phyloP scores from a whole-genome alignment of 2,888 invertebrate genomes.

The Kuschelorhynchus macadamiae region DNA sequence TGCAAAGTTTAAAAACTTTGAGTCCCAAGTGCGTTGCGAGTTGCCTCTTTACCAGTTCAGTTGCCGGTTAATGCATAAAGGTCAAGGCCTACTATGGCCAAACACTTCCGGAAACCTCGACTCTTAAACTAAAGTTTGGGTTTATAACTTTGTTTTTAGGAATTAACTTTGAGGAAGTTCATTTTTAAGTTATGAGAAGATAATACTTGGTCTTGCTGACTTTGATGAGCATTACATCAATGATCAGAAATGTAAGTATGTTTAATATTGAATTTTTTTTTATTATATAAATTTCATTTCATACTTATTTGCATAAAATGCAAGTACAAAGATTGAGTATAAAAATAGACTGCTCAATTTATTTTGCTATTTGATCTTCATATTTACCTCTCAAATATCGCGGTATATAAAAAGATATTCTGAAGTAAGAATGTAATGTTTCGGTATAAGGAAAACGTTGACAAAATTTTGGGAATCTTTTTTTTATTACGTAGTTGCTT shows the following conservation, averaged over 20 bases:
- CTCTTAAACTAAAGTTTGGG: conserved; percentile 30
- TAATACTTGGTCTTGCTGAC: not conserved
- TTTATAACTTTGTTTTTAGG: conserved; percentile 35
- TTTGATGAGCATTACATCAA: not conserved
- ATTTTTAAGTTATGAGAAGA: conserved; percentile 16
- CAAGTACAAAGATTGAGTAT: too few relatives aligned
- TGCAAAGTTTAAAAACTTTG: conserved; percentile 48
- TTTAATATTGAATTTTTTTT: too few relatives aligned
- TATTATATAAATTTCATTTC: too few relatives aligned
- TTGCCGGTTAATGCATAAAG: conserved; percentile 39
- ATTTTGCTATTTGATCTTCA: too few relatives aligned
- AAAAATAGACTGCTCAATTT: too few relatives aligned
- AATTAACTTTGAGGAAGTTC: conserved; percentile 34
- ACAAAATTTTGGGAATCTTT: too few relatives aligned
- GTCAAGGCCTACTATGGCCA: conserved; percentile 49
- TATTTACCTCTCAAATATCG: too few relatives aligned
- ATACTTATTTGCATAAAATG: too few relatives aligned
- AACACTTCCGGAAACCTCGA: conserved; percentile 42
- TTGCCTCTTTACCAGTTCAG: conserved; percentile 43
- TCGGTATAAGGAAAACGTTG: too few relatives aligned
- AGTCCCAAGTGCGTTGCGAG: conserved; percentile 48
- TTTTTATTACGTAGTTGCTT: too few relatives aligned
- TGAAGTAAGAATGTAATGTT: too few relatives aligned
- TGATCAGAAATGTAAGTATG: not conserved
- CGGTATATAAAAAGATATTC: too few relatives aligned